A percentile compares a stretch with the other conserved stretches of the same genome.
These are phyloP conservation scores for Aegithalos caudatus DNA, from an alignment of 2,113 vertebrate genomes.

Conservation along the genomic window DNA sequence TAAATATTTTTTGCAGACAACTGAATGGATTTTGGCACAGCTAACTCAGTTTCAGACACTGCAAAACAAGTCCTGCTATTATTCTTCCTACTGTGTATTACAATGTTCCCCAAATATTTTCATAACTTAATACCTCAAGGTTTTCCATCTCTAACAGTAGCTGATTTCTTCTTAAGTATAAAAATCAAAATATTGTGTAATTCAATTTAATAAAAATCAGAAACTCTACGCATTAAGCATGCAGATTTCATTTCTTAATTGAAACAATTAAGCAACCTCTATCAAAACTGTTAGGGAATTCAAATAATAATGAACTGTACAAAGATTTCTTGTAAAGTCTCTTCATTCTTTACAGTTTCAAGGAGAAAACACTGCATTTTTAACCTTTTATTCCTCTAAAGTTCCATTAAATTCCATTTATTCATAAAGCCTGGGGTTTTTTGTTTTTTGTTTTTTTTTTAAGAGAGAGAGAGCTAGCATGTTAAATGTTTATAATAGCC, in stretches of 20 bases:
- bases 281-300: slow-evolving; percentile 14
- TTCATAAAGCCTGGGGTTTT: background rate
- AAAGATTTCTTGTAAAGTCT: background rate
- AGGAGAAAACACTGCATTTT: background rate
- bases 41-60: slow-evolving; percentile 25
- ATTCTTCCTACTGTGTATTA: background rate
- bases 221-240: background rate
- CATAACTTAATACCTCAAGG: background rate
- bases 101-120: background rate
- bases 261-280: slow-evolving; percentile 25
- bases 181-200: background rate
- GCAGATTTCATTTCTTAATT: background rate
- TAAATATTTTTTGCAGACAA: slow-evolving; percentile 41
- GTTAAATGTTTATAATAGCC: background rate
- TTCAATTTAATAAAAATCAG: slow-evolving; percentile 18
- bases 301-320: slow-evolving; percentile 25
- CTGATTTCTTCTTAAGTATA: background rate
- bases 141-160: background rate
- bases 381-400: background rate
- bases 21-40: slow-evolving; percentile 52
- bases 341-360: background rate
- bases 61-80: slow-evolving; percentile 11
- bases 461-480: background rate
- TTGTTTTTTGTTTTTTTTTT: too few relatives aligned
- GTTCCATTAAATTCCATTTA: background rate